Conservation (phyloP, 2,797 vertebrate species). For the Alfaro cultratus region DNA sequence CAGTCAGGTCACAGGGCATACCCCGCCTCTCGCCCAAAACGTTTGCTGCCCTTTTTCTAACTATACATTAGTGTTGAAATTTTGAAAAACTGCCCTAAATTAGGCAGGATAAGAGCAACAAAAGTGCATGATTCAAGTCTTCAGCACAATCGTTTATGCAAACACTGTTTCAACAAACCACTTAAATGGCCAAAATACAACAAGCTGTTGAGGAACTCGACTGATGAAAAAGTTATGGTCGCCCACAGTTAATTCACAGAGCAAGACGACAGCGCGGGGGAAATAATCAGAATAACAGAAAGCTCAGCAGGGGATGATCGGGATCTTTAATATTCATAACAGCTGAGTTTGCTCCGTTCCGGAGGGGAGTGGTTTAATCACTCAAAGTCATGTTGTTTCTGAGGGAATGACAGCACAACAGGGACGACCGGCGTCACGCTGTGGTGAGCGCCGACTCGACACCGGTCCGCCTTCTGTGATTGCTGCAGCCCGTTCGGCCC, state of each 20-base stretch:
- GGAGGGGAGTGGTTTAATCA: slow-evolving; percentile 68
- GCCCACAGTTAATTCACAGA: slow-evolving; percentile 40
- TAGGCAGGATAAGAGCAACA: neutral
- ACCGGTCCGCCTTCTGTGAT: slow-evolving; percentile 42
- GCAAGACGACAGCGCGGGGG: slow-evolving; percentile 30
- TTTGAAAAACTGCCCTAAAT: neutral
- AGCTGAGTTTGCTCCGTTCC: slow-evolving; percentile 59
- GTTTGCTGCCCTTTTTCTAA: too few relatives aligned
- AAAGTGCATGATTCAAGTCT: neutral
- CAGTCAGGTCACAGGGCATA: too few relatives aligned
- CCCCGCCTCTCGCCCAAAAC: too few relatives aligned
- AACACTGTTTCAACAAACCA: slow-evolving; percentile 12
- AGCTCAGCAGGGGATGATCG: slow-evolving; percentile 62
- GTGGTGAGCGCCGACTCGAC: slow-evolving; percentile 57
- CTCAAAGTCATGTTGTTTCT: slow-evolving; percentile 74
- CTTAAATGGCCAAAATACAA: slow-evolving; percentile 14
- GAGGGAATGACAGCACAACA: slow-evolving; percentile 66
- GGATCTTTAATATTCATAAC: slow-evolving; percentile 77
- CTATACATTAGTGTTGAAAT: neutral
- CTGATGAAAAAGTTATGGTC: slow-evolving; percentile 14
- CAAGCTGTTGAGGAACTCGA: slow-evolving; percentile 17
- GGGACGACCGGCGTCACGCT: slow-evolving; percentile 61
- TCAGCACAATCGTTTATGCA: slow-evolving; percentile 15
- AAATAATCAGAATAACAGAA: slow-evolving; percentile 14
- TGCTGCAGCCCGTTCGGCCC: slow-evolving; percentile 64